Evolutionary conservation across 1,140 invertebrate species (phyloP), one percentile per base, ranked within the genome.

Genomic region (Trypoxylus dichotomus): DNA sequence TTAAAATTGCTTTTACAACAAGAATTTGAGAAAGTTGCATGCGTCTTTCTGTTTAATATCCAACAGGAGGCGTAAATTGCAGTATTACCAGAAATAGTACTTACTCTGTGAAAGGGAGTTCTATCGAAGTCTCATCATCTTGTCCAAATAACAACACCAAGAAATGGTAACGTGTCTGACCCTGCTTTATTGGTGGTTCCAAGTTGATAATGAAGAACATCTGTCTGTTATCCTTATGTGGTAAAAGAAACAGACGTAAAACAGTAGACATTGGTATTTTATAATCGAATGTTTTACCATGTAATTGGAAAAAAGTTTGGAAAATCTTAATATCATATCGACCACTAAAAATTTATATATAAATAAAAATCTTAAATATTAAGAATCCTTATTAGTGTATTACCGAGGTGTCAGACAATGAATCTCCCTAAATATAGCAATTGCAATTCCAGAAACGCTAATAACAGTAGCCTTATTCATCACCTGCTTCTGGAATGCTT

Each of bases 271-370:
- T 95, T 0, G 98, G 97, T 82, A 99, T 99, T 88, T 99, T 99
- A 88, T 99, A 99, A 89, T 99, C 98, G 86, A 99, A 99, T 0
- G 98, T 99, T 91, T 99, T 99, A 87, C 98, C 98, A 85, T 99
- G 98, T 75, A 99, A 92, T 89, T 99, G 98, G 84, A 99, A 95
- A 87, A 99, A 99, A 1, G 96, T 93, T 77, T 95, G 94, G 85
- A 98, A 99, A 60, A 99, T 93, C 89, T 99, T 99, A 86, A 99
- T 98, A 85, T 99, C 98, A 86, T 99, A 99, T 79, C 98, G 96
- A 92, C 98, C 98, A 89, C 96, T 97, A 88, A 89, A 90, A n/a
- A 54, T 74, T 72, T 32, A 7, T 21, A n/a, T 21, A 58, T 54
- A 58, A 76, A 21, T 25, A 76, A 81, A 2, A 32, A 19, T n/a